Base-by-base conservation (phyloP, 2,888 invertebrate species). In the Diarsia dahlii region DNA sequence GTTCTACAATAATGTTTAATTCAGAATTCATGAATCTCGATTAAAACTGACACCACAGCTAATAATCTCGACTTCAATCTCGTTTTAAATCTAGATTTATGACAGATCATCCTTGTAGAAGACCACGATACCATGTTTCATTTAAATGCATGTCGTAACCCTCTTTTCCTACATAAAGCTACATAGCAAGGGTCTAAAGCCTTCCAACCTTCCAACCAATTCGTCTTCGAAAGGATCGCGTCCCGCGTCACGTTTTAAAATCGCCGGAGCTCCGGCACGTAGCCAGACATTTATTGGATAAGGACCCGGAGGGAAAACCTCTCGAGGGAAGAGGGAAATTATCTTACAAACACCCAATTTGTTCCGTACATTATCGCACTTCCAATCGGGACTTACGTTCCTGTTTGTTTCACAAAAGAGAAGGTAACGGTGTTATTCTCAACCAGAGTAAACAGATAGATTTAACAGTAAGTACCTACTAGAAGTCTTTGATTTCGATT, bases 271-370 rank as follows among this genome's bases (percentile, higher is more conserved):
- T 75, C 80, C 76, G 73, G 71, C 78, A 88, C 80, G 84, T 86
- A 88, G 70, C 58, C 58, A 67, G 75, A 69, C 80, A 76, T 86
- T 85, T 80, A 88, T 88, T 87, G 80, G 78, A 86, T 87, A 85
- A 84, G 80, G 74, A 74, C 70, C 78, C 71, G 52, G 62, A 68
- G 60, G 45, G 80, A 62, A 76, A 80, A 56, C 68, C 80, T 77
- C 84, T 84, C 74, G 48, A 60, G 68, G 68, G 81, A 67, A 86
- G 66, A 58, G 65, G 77, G 71, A 84, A 84, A 84, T 84, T 86
- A 74, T 86, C 71, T 73, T 70, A 78, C 87, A 84, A 84, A 84
- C 86, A 84, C 62, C 87, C 85, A 87, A 84, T 81, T 78, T 79
- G 85, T 68, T 68, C 62, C 20, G 74, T 73, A 67, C 79, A 79